Evolutionary conservation across 2,113 vertebrate species (phyloP).

Genomic region (Muscicapa adusta): DNA sequence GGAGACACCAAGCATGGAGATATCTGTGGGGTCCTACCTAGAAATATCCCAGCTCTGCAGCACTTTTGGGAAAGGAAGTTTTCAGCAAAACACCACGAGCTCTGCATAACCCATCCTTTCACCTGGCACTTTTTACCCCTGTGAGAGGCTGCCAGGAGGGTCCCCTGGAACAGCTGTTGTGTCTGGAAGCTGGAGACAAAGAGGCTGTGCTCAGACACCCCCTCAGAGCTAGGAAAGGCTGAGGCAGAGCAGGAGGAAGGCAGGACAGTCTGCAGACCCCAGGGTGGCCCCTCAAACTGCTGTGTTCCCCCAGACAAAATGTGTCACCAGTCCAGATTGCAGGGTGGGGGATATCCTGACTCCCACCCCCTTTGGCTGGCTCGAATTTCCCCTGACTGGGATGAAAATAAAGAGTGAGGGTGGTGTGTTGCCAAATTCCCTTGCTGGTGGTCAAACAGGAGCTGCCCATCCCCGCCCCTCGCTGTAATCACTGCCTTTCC

Average conservation of each 20-base stretch:
- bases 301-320: background rate
- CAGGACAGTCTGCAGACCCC: background rate
- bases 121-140: background rate
- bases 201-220: background rate
- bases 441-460: background rate
- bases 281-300: background rate
- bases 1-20: background rate
- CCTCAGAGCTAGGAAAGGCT: background rate
- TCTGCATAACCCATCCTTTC: background rate
- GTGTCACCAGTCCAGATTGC: slow-evolving; percentile 21
- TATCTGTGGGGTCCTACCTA: fast-evolving
- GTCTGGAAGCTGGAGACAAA: background rate
- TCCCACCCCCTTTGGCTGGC: slow-evolving; percentile 3
- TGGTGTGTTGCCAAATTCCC: background rate
- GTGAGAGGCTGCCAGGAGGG: background rate
- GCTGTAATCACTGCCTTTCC: background rate
- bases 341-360: background rate
- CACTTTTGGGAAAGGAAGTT: background rate
- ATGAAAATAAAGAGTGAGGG: background rate
- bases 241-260: background rate
- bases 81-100: background rate
- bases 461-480: background rate
- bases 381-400: background rate
- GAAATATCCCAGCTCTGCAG: background rate
- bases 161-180: background rate